Evolutionary conservation across 2,113 vertebrate species (phyloP), one percentile per base, ranked within the genome.

Genomic region (Pachyramphus minor): DNA sequence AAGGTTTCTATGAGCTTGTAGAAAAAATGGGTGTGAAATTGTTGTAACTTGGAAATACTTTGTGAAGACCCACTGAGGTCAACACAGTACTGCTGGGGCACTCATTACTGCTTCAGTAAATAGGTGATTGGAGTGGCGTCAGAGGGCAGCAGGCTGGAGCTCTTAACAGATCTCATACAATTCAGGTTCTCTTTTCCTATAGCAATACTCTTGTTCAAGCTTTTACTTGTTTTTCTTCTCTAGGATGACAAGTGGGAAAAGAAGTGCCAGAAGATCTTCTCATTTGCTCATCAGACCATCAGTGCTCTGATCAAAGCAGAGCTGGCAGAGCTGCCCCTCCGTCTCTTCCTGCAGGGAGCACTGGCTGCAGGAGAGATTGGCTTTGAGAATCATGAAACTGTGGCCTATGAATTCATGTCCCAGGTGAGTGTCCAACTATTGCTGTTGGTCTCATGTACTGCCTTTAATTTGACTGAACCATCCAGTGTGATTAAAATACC

Each of bases 211-310:
- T 68, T 64, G 30, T 93, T 78, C 45, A 79, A 60, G 14, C 9
- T 82, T 78, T 59, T 35, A 33, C 30, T 87, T 81, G 13, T 58
- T 77, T 82, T 76, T 30, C 44, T 66, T 56, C 62, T 90, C 59
- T 89, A 99, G 99, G 99, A 99, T 96, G 99, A 99, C 97, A 99
- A 99, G 93, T 99, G 99, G 99, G 99, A 99, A 90, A 99, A 99
- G 97, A 99, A 99, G 90, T 99, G 99, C 95, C 99, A 99, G 98
- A 99, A 99, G 98, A 99, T 99, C 89, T 99, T 99, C 90, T 99
- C 99, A 0, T 99, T 99, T 84, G 99, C 99, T 87, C 99, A 99
- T 96, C 99, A 99, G 98, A 99, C 99, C 87, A 99, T 99, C 97
- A 99, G 99, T 82, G 99, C 99, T 35, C 98, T 99, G 72, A 99